Evolutionary conservation across 2,113 vertebrate genomes (phyloP).

Genomic region (Melanocharis versteri): DNA sequence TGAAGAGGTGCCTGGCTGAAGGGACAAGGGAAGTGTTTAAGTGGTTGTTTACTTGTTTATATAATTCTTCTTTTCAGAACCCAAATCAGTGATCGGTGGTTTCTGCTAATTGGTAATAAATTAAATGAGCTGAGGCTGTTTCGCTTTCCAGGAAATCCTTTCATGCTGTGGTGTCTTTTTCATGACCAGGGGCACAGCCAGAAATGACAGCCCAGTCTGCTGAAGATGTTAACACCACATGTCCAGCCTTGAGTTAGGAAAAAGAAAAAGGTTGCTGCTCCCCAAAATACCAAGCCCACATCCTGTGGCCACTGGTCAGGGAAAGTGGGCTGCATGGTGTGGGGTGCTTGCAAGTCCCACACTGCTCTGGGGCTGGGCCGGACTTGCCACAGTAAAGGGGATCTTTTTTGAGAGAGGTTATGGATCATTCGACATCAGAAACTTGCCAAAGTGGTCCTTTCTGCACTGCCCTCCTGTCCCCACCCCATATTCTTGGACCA

Average conservation of each 20-base stretch:
- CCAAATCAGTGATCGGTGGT: background rate
- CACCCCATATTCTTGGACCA: background rate
- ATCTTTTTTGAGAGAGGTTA: background rate
- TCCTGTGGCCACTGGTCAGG: background rate
- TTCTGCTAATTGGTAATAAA: background rate
- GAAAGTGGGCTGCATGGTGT: background rate
- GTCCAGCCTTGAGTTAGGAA: background rate
- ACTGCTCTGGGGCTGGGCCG: background rate
- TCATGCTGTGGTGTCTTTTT: background rate
- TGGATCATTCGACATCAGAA: background rate
- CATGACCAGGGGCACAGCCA: background rate
- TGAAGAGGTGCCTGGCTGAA: background rate
- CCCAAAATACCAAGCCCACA: rapidly evolving
- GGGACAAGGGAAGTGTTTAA: background rate
- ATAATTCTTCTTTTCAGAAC: background rate
- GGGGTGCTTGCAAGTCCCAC: background rate
- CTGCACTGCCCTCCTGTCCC: rapidly evolving
- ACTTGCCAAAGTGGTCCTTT: background rate
- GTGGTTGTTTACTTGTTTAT: background rate
- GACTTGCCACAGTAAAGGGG: background rate
- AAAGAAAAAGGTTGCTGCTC: background rate
- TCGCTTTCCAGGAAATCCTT: background rate
- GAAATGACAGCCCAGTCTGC: background rate
- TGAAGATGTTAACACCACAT: background rate
- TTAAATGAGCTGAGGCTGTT: background rate